phyloP scores from a whole-genome alignment of 2,888 invertebrate species.

The Scaptomyza polygonia region DNA sequence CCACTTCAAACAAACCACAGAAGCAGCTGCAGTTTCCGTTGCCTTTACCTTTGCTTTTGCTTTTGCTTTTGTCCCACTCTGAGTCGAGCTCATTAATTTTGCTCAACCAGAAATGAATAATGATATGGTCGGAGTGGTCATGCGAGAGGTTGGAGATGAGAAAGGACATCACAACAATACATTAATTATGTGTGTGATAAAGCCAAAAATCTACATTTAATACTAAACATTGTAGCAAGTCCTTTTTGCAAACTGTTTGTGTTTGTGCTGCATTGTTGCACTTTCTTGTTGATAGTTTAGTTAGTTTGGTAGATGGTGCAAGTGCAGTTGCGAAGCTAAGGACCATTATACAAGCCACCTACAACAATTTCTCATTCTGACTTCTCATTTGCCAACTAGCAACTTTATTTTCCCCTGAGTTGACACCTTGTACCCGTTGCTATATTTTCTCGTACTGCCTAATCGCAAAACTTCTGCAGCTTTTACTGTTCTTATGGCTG shows the following conservation, averaged over 20 bases:
- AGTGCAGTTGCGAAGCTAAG: constrained; percentile 5
- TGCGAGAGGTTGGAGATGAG: background rate
- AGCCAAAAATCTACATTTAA: constrained; percentile 35
- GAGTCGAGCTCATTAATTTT: constrained; percentile 55
- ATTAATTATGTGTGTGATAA: constrained; percentile 32
- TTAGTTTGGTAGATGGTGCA: constrained; percentile 3
- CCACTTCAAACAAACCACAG: constrained; percentile 47
- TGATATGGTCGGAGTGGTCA: constrained; percentile 29
- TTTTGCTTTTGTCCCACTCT: background rate
- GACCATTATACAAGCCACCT: constrained; percentile 15
- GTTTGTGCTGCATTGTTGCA: too few relatives aligned
- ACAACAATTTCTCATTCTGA: constrained; percentile 37
- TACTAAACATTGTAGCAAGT: constrained; percentile 24
- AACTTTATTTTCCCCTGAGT: background rate
- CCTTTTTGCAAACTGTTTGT: constrained; percentile 13
- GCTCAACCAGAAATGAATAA: constrained; percentile 53
- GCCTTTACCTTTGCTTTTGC: background rate
- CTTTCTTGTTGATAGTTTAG: constrained; percentile 18
- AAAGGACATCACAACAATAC: background rate
- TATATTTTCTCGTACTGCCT: constrained; percentile 17
- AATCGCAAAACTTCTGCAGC: constrained; percentile 47
- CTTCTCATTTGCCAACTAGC: background rate
- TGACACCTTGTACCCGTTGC: constrained; percentile 1
- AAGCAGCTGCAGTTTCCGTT: constrained; percentile 13
- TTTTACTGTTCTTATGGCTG: constrained; percentile 36